Base-by-base conservation (phyloP, 2,113 vertebrate species). In the Hippopotamus amphibius region DNA sequence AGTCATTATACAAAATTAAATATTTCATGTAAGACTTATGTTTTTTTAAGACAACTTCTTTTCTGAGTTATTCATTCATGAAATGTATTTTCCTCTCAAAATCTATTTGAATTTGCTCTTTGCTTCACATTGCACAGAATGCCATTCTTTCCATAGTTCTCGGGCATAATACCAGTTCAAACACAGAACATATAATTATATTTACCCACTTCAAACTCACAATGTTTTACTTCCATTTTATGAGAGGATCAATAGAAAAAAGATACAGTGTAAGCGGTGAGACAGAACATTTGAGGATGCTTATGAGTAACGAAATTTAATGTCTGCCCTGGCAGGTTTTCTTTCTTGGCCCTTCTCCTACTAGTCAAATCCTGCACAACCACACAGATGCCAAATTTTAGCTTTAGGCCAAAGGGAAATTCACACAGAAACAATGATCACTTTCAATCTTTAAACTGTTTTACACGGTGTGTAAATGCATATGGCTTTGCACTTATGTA, bases 31-130 rank as follows among this genome's bases (percentile, higher is more conserved):
- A 76, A 87, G 15, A 24, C 15, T 76, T 66, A 2, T 9, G 3
- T 37, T 89, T 37, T 37, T 37, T 37, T 37, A 37, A 37, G 37
- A 37, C 37, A 37, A 37, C 43, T 93, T 50, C 13, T 82, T 72
- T 24, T 59, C 53, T 53, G 17, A 76, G 26, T 93, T 80, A 74
- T 43, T 80, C 50, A 28, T 43, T 94, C 94, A 6, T 88, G 22
- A 88, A 66, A 87, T 61, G 21, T 28, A 87, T 59, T 61, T 97
- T 21, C 30, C 28, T n/a, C 65, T 11, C 10, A 95, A 92, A 95
- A 95, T 1, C 48, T 83, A 80, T 28, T 74, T 80, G 43, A 96
- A 93, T 83, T 82, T 76, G 5, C 12, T 91, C 30, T 82, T 90
- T 69, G 24, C 14, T 72, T 82, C 50, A 53, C 21, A 72, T 63